Base-by-base conservation (phyloP, 2,113 vertebrate genomes). In the Anoplopoma fimbria region DNA sequence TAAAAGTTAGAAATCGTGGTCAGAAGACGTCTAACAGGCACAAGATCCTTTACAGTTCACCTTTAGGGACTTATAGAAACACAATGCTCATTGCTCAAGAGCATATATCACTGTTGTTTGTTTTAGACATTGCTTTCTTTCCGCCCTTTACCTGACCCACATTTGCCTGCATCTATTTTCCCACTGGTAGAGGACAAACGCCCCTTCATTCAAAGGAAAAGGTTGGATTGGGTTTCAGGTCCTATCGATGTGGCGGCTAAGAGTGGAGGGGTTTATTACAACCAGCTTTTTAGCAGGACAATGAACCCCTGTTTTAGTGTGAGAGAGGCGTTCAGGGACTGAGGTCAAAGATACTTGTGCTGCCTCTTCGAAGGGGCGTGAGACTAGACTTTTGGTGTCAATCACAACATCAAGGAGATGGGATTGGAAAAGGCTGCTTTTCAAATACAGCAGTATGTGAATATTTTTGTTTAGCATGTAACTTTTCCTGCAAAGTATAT, bases 171-270 rank as follows among this genome's bases (percentile, higher is more conserved):
- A 69, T 81, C 82, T 70, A 34, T 87, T 91, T 93, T 92, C 89
- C 87, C 90, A 91, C 87, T 89, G 71, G 64, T 67, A 38, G 76
- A 85, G 75, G 83, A 94, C 91, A 92, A 91, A 89, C 14, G 25
- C 27, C 62, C 89, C 68, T 87, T 92, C 87, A 89, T 92, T 88
- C 65, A 87, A 72, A 77, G 78, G 86, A 85, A 81, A 89, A 87
- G 61, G 82, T 62, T 69, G 88, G 88, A 57, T 94, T 92, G 79
- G 75, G 87, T 95, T 95, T 95, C 94, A 85, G 76, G 75, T 81
- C 82, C 71, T 87, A 79, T 90, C 85, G 70, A 84, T 91, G 88
- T 84, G 77, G 87, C 77, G 49, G 68, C 75, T 84, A 36, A 81
- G 82, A 90, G 85, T 67, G 64, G 88, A 88, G 80, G 87, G 85